Conservation (phyloP, 2,113 vertebrate genomes). For the Pseudolaguvia tuberculata region DNA sequence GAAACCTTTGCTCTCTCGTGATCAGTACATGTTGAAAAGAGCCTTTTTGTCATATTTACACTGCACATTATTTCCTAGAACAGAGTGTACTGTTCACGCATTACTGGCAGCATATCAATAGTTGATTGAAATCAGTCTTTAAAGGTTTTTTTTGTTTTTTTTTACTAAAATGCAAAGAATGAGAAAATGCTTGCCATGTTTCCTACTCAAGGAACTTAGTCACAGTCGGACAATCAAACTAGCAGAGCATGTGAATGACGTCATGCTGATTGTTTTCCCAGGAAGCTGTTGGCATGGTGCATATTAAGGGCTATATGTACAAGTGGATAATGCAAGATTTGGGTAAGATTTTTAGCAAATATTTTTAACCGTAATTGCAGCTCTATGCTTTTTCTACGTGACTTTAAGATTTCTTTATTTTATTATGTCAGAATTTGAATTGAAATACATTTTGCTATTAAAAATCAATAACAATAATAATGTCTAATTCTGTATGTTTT, state of each 20-base stretch:
- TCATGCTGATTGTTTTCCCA: conserved; percentile 47
- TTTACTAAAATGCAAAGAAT: not conserved
- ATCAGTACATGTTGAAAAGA: conserved; percentile 9
- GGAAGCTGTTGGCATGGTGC: conserved; percentile 79
- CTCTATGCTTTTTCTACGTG: not conserved
- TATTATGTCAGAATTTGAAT: too few species aligned
- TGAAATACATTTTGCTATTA: too few species aligned
- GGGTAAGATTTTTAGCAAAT: conserved; percentile 60
- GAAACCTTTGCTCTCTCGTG: not conserved
- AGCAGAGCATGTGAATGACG: not conserved
- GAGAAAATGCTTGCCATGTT: not conserved
- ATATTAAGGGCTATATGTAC: conserved; percentile 82
- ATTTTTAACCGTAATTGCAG: not conserved
- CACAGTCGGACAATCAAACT: too few species aligned
- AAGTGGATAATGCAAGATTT: conserved; percentile 81
- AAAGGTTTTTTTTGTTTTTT: not conserved
- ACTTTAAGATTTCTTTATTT: too few species aligned
- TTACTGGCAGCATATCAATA: conserved; percentile 10
- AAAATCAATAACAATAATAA: too few species aligned
- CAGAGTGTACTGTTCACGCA: conserved; percentile 30
- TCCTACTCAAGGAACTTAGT: not conserved
- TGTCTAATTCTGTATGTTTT: too few species aligned
- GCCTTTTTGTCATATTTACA: not conserved
- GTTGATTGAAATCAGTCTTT: not conserved
- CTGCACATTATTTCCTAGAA: conserved; percentile 11